Conservation (phyloP, 2,888 invertebrate genomes). For the Drosophila koepferae region DNA sequence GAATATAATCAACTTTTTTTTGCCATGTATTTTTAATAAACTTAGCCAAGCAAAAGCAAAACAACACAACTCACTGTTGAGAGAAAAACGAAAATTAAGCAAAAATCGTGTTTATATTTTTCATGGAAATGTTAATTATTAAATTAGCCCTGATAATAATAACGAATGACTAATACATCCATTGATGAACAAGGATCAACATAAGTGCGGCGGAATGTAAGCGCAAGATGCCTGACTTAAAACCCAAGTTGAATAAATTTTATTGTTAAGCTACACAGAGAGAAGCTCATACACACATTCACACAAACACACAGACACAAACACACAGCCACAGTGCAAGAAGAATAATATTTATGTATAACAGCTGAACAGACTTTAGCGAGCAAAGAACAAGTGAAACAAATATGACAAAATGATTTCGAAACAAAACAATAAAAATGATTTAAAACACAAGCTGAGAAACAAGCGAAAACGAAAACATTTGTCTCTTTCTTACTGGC, state of each 20-base stretch:
- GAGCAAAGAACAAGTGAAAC: constrained; percentile 17
- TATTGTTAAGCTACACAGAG: constrained; percentile 18
- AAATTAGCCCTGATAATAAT: constrained; percentile 15
- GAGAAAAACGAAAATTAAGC: constrained; percentile 20
- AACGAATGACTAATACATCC: constrained; percentile 1
- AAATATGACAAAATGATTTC: constrained; percentile 43
- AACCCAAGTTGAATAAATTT: constrained; percentile 7
- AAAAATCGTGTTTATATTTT: constrained; percentile 50
- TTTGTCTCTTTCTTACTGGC: constrained; percentile 7
- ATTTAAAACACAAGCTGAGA: constrained; percentile 38
- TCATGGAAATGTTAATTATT: constrained; percentile 27
- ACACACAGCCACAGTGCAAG: constrained; percentile 9
- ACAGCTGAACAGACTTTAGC: constrained; percentile 3
- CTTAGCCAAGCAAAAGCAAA: constrained; percentile 26
- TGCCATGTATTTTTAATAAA: constrained; percentile 53
- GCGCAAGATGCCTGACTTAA: background rate
- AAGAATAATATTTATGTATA: background rate
- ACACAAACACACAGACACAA: background rate
- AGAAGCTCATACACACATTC: background rate
- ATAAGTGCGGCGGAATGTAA: constrained; percentile 5
- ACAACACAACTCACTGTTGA: constrained; percentile 14
- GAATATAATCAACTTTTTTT: constrained; percentile 51
- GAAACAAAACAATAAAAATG: constrained; percentile 46
- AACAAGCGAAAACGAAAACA: constrained; percentile 30
- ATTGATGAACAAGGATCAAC: constrained; percentile 11